Percentiles rank a stretch among this genome's conserved stretches.
Conservation (phyloP, 1,140 invertebrate species). For the Achroia grisella region DNA sequence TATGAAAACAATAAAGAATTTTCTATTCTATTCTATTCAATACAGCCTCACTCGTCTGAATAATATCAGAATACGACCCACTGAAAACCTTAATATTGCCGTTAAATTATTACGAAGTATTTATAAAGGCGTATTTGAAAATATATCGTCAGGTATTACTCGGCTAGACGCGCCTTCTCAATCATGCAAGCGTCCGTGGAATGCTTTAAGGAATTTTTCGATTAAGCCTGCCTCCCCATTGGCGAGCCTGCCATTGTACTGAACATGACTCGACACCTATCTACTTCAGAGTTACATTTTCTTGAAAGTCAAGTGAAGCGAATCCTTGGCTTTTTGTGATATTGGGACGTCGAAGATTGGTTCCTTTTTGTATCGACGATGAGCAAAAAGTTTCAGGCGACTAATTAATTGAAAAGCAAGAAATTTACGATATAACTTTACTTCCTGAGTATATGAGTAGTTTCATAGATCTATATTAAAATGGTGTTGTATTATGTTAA, state of each 20-base stretch:
- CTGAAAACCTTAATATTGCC: too few species aligned
- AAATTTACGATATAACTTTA: too few species aligned
- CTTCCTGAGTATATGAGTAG: too few species aligned
- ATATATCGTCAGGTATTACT: slow-evolving; percentile 2
- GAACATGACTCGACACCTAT: slow-evolving; percentile 18
- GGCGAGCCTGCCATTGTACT: slow-evolving; percentile 10
- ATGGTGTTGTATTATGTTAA: too few species aligned
- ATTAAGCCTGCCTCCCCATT: slow-evolving; percentile 16
- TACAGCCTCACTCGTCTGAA: too few species aligned
- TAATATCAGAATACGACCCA: too few species aligned
- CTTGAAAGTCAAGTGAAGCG: not conserved
- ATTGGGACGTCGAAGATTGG: too few species aligned
- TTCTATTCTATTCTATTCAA: too few species aligned
- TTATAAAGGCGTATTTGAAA: slow-evolving; percentile 1
- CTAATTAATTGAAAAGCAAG: not conserved
- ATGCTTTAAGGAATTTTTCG: slow-evolving; percentile 27
- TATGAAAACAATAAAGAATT: too few species aligned
- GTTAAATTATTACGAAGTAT: not conserved
- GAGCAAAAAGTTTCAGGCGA: not conserved
- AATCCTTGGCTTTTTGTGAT: slow-evolving; percentile 13
- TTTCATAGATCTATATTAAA: too few species aligned
- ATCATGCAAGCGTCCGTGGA: slow-evolving; percentile 25
- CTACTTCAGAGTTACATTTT: slow-evolving; percentile 6
- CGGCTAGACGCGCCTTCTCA: slow-evolving; percentile 12
- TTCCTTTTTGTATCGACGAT: not conserved